Evolutionary conservation across 2,113 vertebrate genomes (phyloP).

Genomic region (Pollachius pollachius): DNA sequence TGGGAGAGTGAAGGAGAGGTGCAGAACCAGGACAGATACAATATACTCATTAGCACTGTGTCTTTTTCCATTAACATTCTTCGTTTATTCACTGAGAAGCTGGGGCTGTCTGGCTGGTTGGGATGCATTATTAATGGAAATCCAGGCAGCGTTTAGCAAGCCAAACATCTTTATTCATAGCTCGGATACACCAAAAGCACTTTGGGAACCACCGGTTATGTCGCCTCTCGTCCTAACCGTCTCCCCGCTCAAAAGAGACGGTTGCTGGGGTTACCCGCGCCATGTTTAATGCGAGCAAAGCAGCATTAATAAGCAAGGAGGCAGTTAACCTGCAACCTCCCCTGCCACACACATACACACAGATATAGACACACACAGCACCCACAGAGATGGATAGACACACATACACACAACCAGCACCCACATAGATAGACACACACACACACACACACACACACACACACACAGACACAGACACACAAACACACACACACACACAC

Average conservation of each 20-base stretch:
- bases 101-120: not conserved
- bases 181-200: conserved; percentile 10
- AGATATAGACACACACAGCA: not conserved
- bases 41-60: too few relatives aligned
- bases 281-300: too few relatives aligned
- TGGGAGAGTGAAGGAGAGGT: not conserved
- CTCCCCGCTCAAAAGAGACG: not conserved
- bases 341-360: not conserved
- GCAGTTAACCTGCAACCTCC: too few relatives aligned
- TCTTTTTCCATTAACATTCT: conserved; percentile 4
- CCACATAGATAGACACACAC: not conserved
- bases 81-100: conserved; percentile 32
- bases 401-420: conserved; percentile 17
- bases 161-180: conserved; percentile 62
- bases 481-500: conserved; percentile 1
- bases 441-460: not conserved
- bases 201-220: conserved; percentile 41
- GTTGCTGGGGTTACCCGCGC: not conserved
- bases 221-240: conserved; percentile 11
- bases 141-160: conserved; percentile 40
- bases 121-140: conserved; percentile 57
- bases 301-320: too few relatives aligned
- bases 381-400: not conserved
- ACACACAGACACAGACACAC: conserved; percentile 8
- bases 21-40: not conserved